Base-by-base conservation (phyloP, 2,888 invertebrate genomes). In the Catocala fraxini region DNA sequence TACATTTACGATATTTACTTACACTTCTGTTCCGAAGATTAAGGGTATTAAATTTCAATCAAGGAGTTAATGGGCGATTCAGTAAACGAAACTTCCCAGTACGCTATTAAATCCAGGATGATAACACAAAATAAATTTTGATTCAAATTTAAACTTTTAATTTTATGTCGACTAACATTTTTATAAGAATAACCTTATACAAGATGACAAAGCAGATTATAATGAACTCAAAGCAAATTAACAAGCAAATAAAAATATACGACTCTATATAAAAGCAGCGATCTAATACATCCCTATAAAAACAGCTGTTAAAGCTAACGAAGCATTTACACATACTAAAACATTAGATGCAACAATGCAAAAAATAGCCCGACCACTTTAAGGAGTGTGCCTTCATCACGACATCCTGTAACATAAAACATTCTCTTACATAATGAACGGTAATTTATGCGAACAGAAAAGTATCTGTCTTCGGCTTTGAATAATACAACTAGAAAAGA, bases 361-460 rank as follows among this genome's bases (percentile, higher is more conserved):
- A 85, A 85, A 86, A 86, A 81, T 73, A 75, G 42, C 58, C 73
- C 68, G 74, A 70, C 78, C 70, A 71, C 71, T 82, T 81, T 78
- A 83, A 85, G 84, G 84, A 84, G 85, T 85, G 74, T 85, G 76
- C 83, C 85, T 87, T 87, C 87, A 89, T 89, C 91, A 89, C 87
- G 85, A 89, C 88, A 91, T 93, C 92, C 92, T 89, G 90, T 56
- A 70, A 75, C 82, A 87, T 91, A 91, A 92, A 92, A 86, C 91
- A 91, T 90, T 89, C 86, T 81, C 84, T 82, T 85, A 86, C 87
- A 85, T 91, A 92, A 89, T 89, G 87, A 88, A 89, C 82, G 81
- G 84, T 89, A 87, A 92, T 91, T 89, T 92, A 91, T 91, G 87
- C 90, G 67, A 86, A 83, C 88, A 88, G 88, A 88, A 75, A 88